Evolutionary conservation across 2,888 invertebrate species (phyloP), one percentile per base, ranked within the genome.

Genomic region (Caenorhabditis zanzibari): DNA sequence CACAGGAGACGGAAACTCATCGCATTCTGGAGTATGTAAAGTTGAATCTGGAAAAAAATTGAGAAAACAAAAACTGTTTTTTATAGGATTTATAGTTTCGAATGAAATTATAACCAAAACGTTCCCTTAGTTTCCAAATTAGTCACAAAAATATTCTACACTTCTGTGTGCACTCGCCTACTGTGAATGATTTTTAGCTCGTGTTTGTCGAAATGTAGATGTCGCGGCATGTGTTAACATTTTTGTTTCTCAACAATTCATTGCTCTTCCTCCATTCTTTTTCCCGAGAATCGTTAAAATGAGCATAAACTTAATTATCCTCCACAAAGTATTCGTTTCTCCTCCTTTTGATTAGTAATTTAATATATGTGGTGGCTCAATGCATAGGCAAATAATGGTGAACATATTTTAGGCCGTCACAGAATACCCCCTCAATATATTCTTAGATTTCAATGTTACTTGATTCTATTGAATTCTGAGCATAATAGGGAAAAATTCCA

Each of bases 1-100:
- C 47, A n/a, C 80, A 81, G 66, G 81, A 83, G 61, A 76, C 72
- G 28, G 83, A 68, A 19, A 54, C 76, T n/a, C 79, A 71, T 47
- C 79, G 79, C 47, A 71, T 64, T 56, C 44, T 71, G 35, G 71
- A 71, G 79, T 79, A 79, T 16, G 79, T 47, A 28, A 68, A 68
- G 54, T 68, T 68, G 26, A 35, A 49, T 19, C n/a, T n/a, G 58
- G 26, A 58, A 58, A 58, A 12, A 32, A 14, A 10, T n/a, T 32
- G 7, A 32, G 19, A 35, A 14, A 26, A 14, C 3, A 54, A 26
- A 26, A 22, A 5, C 22, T 52, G 1, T 9, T 44, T 44, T 16
- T 47, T 47, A 10, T 38, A 6, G 10, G 38, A 38, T 2, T 10
- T 10, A 12, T 10, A 6, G 2, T 38, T 38, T 38, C 10, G 38